A percentile compares a stretch with the other conserved stretches of the same genome.
Evolutionary conservation across 2,113 vertebrate species (phyloP).

Genomic region (Vidua chalybeata): DNA sequence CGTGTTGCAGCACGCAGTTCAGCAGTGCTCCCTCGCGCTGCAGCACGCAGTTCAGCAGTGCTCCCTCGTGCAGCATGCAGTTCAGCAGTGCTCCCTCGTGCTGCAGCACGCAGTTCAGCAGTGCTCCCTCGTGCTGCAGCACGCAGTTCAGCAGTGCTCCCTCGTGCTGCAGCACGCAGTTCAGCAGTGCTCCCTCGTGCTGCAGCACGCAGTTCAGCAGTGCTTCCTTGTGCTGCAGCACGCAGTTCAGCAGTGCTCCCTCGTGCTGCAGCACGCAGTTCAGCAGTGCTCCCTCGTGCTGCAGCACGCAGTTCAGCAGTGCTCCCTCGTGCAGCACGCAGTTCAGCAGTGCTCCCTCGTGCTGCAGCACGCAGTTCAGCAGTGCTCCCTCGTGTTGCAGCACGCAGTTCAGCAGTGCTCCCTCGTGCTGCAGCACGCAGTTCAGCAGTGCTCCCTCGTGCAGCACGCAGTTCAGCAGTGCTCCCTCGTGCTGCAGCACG

Average conservation of each 20-base stretch:
- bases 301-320: not conserved
- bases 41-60: not conserved
- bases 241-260: not conserved
- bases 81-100: not conserved
- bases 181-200: not conserved
- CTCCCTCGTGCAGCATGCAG: not conserved
- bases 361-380: not conserved
- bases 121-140: not conserved
- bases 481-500: not conserved
- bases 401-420: not conserved
- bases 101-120: not conserved
- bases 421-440: not conserved
- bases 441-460: not conserved
- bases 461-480: not conserved
- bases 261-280: not conserved
- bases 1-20: not conserved
- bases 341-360: not conserved
- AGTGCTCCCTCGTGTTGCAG: too few relatives aligned
- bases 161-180: not conserved
- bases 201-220: not conserved
- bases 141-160: not conserved
- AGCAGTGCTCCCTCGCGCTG: not conserved
- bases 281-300: not conserved
- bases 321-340: not conserved
- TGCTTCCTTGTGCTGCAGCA: not conserved